phyloP scores from a whole-genome alignment of 2,113 vertebrate genomes.

The Gorsachius goisagi region DNA sequence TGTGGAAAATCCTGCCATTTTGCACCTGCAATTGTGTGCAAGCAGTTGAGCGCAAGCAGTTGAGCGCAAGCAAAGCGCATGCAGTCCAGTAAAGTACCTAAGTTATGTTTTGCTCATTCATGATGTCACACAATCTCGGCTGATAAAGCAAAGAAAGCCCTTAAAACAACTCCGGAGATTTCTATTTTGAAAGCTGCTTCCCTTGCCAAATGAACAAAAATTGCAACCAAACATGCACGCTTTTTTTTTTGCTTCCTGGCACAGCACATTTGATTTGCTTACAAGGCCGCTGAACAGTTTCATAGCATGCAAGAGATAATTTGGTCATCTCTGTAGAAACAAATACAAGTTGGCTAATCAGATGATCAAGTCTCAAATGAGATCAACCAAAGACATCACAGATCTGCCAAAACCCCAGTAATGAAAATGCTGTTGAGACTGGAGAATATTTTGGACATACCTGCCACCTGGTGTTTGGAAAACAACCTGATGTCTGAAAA shows the following conservation, averaged over 20 bases:
- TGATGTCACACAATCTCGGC: not conserved
- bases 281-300: not conserved
- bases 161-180: not conserved
- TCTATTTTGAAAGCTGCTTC: not conserved
- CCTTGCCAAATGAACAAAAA: not conserved
- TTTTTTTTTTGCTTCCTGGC: not conserved
- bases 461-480: slow-evolving; percentile 43
- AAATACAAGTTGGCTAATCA: not conserved
- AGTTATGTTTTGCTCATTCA: not conserved
- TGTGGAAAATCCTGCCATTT: not conserved
- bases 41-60: not conserved
- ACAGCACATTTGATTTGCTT: not conserved
- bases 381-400: not conserved
- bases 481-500: not conserved
- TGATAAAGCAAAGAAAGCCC: not conserved
- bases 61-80: not conserved
- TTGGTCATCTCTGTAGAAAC: not conserved
- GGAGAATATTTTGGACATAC: not conserved
- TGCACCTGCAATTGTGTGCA: not conserved
- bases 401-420: not conserved
- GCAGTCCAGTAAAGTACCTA: not conserved
- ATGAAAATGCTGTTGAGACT: not conserved
- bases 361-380: not conserved
- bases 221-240: not conserved
- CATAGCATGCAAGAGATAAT: not conserved